phyloP scores from a whole-genome alignment of 2,888 invertebrate genomes.

The Cryptocephalus primarius region DNA sequence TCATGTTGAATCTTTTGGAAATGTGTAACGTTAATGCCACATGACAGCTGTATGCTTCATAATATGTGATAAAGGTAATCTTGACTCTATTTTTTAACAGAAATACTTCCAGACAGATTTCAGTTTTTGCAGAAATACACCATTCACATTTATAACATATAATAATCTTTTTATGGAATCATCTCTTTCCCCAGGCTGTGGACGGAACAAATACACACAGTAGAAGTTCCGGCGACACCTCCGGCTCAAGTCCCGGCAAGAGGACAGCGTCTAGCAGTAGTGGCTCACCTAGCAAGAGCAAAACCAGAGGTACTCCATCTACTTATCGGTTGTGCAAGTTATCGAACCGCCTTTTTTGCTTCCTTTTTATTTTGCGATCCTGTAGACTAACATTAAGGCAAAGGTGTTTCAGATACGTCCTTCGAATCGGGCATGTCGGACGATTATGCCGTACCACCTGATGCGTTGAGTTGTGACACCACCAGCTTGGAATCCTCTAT shows the following conservation, averaged over 20 bases:
- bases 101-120: too few relatives aligned
- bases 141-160: too few relatives aligned
- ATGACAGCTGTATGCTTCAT: neutral
- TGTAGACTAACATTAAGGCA: constrained; percentile 27
- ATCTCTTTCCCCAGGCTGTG: constrained; percentile 24
- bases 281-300: constrained; percentile 70
- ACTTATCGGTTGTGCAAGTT: too few relatives aligned
- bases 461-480: constrained; percentile 75
- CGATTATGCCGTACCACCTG: constrained; percentile 94
- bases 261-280: constrained; percentile 55
- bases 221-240: constrained; percentile 76
- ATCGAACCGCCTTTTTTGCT: constrained; percentile 12
- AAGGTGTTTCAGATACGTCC: constrained; percentile 67
- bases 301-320: constrained; percentile 63
- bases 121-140: too few relatives aligned
- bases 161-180: too few relatives aligned
- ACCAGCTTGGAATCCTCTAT: constrained; percentile 68
- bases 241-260: constrained; percentile 76
- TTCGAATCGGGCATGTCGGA: constrained; percentile 91
- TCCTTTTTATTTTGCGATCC: constrained; percentile 13
- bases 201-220: constrained; percentile 56
- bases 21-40: neutral
- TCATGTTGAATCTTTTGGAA: neutral
- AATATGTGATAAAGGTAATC: too few relatives aligned
- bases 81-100: too few relatives aligned